Conservation (phyloP, 2,113 vertebrate species). For the Rousettus leschenaultii region DNA sequence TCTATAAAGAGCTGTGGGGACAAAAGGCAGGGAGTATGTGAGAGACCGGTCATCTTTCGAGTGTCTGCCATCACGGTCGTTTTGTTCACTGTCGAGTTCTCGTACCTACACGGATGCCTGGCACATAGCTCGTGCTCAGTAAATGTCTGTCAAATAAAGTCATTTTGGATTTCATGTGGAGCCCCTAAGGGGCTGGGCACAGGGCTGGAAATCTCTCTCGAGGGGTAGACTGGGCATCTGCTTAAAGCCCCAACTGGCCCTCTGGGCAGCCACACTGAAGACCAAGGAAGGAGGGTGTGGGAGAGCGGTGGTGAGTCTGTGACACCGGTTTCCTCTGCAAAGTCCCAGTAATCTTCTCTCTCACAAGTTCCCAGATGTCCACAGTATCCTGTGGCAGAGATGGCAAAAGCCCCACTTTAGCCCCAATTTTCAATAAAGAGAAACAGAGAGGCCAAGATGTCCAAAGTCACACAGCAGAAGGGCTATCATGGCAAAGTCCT, state of each 20-base stretch:
- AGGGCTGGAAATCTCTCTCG: neutral
- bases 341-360: neutral
- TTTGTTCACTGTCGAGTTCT: neutral
- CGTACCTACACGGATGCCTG: fast-evolving
- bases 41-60: too few relatives aligned
- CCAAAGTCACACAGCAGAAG: neutral
- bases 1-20: too few relatives aligned
- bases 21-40: neutral
- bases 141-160: neutral
- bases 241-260: neutral
- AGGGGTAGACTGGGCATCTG: neutral
- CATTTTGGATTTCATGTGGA: neutral
- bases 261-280: neutral
- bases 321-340: neutral
- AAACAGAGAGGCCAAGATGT: neutral
- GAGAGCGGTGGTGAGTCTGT: too few relatives aligned
- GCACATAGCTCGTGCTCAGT: fast-evolving
- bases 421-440: neutral
- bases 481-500: neutral
- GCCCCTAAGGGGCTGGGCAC: neutral
- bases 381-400: neutral
- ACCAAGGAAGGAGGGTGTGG: neutral
- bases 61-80: fast-evolving
- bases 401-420: neutral
- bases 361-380: neutral